phyloP scores from a whole-genome alignment of 2,797 vertebrate species.

The Betta splendens region DNA sequence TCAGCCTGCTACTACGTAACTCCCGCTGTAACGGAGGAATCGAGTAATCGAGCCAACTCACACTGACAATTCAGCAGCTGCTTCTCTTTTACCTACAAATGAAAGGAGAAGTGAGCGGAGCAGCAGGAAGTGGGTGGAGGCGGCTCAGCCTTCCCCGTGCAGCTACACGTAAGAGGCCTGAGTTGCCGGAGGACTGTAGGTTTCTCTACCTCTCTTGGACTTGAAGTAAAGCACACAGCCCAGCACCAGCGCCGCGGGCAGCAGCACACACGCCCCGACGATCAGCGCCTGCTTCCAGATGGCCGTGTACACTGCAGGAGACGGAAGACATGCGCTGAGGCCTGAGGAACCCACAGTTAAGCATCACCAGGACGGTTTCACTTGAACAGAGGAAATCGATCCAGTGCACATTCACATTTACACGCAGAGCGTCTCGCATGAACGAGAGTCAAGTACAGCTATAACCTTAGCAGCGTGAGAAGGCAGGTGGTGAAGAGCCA shows the following conservation, averaged over 20 bases:
- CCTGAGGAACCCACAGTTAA: too few relatives aligned
- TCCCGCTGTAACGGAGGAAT: slow-evolving; percentile 42
- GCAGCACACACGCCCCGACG: slow-evolving; percentile 53
- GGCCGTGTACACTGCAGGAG: slow-evolving; percentile 71
- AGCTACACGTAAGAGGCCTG: slow-evolving; percentile 60
- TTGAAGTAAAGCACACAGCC: slow-evolving; percentile 60
- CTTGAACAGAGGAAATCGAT: too few relatives aligned
- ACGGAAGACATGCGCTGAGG: too few relatives aligned
- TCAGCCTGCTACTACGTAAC: slow-evolving; percentile 5
- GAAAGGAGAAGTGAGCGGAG: slow-evolving; percentile 72
- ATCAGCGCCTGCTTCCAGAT: slow-evolving; percentile 79
- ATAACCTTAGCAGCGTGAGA: too few relatives aligned
- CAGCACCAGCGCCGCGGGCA: slow-evolving; percentile 36
- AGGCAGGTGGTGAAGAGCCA: too few relatives aligned
- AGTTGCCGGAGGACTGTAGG: slow-evolving; percentile 71
- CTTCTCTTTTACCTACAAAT: slow-evolving; percentile 80
- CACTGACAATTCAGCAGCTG: slow-evolving; percentile 80
- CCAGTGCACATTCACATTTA: too few relatives aligned
- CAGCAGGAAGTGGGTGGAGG: slow-evolving; percentile 25
- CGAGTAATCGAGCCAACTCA: slow-evolving; percentile 79
- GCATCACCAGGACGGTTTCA: too few relatives aligned
- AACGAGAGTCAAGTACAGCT: too few relatives aligned
- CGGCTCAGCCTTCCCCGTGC: slow-evolving; percentile 71
- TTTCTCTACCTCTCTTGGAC: slow-evolving; percentile 82
- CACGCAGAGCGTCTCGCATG: too few relatives aligned